Conservation (phyloP, 1,140 invertebrate genomes). For the Ladona fulva region DNA sequence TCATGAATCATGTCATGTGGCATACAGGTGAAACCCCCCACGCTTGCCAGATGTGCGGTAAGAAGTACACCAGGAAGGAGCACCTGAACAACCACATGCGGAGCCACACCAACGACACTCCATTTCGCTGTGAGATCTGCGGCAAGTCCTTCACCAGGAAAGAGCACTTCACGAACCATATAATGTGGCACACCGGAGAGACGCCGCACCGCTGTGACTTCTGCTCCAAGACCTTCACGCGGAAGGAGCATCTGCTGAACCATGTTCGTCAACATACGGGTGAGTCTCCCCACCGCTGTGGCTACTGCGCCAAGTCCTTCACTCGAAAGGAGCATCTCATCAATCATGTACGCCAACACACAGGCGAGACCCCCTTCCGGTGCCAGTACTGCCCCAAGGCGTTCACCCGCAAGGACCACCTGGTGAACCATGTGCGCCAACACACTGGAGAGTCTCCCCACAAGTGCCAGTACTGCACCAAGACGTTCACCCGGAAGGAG, state of each 20-base stretch:
- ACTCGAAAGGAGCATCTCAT: conserved; percentile 58
- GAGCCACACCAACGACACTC: conserved; percentile 61
- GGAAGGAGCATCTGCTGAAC: conserved; percentile 72
- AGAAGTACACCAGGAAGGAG: conserved; percentile 37
- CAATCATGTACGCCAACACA: conserved; percentile 23
- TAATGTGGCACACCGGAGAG: conserved; percentile 78
- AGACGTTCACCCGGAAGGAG: conserved; percentile 62
- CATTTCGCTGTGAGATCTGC: conserved; percentile 62
- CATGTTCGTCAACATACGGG: conserved; percentile 75
- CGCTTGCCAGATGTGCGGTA: conserved; percentile 45
- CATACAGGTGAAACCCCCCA: conserved; percentile 52
- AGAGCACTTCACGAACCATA: conserved; percentile 70
- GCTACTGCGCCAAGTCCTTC: conserved; percentile 34
- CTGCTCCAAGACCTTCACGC: conserved; percentile 72
- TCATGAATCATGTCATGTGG: conserved; percentile 27
- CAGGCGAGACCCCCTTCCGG: conserved; percentile 65
- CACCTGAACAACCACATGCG: conserved; percentile 54
- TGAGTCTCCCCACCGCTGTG: conserved; percentile 27
- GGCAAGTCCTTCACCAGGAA: conserved; percentile 56
- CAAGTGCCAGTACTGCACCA: conserved; percentile 47
- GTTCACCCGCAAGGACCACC: conserved; percentile 72
- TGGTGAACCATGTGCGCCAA: conserved; percentile 62
- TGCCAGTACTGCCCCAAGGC: conserved; percentile 74
- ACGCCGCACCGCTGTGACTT: conserved; percentile 78
- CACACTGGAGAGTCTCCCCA: conserved; percentile 58